Base-by-base conservation (phyloP, 2,888 invertebrate species). In the Diaphora mendica region DNA sequence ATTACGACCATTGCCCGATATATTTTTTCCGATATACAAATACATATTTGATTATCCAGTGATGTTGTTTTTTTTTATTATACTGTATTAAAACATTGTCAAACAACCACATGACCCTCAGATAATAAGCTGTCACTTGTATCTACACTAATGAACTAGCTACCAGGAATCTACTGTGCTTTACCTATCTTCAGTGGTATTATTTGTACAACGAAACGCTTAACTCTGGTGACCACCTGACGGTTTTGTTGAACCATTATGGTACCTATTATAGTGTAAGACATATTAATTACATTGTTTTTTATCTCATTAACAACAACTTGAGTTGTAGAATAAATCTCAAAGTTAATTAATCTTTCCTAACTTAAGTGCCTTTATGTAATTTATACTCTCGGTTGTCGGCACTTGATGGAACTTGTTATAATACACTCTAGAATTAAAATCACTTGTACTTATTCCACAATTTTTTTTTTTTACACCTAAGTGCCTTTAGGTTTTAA, bases 41-140 rank as follows among this genome's bases (percentile, higher is more conserved):
- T 59, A 74, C 69, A 67, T 68, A 67, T 72, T 73, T 30, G 39
- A 73, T 82, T 77, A 66, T 73, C 69, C 71, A 72, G 35, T 67
- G 71, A 35, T 65, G 39, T 42, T 62, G 33, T 30, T 39, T 35
- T 59, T 59, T 59, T 26, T 51, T 51, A 23, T 51, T 11, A 55
- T 55, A 51, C 11, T 55, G 9, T 55, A 59, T 15, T 15, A 30
- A 30, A 30, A 13, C 30, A 15, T 17, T 30, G 5, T 13, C 15
- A 59, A 26, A 51, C 51, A 51, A 51, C 1, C 23, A 51, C 51
- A 51, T 23, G 51, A n/a, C 9, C 23, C 1, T 23, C 51, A 26
- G n/a, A 55, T 51, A n/a, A 51, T 26, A n/a, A 55, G 9, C n/a
- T 13, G n/a, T 26, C n/a, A 55, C 55, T 3, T 13, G n/a, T n/a